Evolutionary conservation across 2,113 vertebrate genomes (phyloP).

Genomic region (Myxocyprinus asiaticus): DNA sequence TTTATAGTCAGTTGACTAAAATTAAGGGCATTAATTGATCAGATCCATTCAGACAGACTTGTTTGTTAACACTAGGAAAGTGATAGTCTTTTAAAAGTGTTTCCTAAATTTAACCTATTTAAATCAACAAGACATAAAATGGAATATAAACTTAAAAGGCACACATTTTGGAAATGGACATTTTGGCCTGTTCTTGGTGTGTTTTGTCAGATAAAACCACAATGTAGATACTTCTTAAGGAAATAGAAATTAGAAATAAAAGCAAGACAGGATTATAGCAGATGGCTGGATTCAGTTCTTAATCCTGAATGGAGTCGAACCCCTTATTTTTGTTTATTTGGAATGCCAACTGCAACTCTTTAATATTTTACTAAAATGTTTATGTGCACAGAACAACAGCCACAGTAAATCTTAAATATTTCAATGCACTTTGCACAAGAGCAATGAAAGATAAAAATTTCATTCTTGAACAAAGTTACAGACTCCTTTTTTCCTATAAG

Average conservation of each 20-base stretch:
- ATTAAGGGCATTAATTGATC: no score
- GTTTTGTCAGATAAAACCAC: background rate
- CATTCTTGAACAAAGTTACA: conserved; percentile 21
- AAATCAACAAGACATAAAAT: no score
- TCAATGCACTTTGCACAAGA: conserved; percentile 25
- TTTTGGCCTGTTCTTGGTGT: background rate
- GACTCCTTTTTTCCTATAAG: background rate
- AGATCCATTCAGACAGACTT: no score
- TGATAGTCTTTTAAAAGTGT: no score
- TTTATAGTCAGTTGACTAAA: no score
- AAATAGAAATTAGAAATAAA: conserved; percentile 12
- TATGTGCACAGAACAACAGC: conserved; percentile 7
- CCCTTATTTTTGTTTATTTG: background rate
- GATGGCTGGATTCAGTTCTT: background rate
- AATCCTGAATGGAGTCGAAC: background rate
- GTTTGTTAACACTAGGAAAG: no score
- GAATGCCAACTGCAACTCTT: background rate
- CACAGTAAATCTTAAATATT: conserved; percentile 34
- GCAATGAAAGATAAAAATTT: conserved; percentile 26
- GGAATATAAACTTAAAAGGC: background rate
- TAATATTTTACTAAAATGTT: conserved; percentile 19
- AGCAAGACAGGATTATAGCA: conserved; percentile 17
- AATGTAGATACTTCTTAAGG: background rate
- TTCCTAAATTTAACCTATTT: no score
- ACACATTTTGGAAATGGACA: background rate